Percentiles rank a stretch among this genome's conserved stretches.
These are phyloP conservation scores for Bryconaethiops microstoma DNA, from an alignment of 2,797 vertebrate species.

Conservation along the genomic window DNA sequence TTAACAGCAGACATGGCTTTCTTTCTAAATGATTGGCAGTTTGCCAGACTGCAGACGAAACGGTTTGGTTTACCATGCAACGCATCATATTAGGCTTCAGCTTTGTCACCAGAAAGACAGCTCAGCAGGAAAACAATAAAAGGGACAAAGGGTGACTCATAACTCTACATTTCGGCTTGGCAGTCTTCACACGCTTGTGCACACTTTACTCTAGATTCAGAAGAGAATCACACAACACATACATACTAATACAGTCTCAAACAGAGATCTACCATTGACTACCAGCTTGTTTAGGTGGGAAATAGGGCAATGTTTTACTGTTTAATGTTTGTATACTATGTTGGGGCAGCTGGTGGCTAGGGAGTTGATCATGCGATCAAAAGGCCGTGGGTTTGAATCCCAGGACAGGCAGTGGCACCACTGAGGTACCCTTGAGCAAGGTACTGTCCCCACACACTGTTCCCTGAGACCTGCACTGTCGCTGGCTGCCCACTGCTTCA, in stretches of 20 bases:
- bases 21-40: not conserved
- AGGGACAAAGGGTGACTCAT: not conserved
- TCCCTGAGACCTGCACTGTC: too few species aligned
- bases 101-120: not conserved
- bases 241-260: not conserved
- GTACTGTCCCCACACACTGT: too few species aligned
- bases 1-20: not conserved
- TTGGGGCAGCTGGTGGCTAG: too few species aligned
- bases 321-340: too few species aligned
- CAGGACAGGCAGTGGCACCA: too few species aligned
- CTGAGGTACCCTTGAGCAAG: too few species aligned
- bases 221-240: not conserved
- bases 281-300: too few species aligned
- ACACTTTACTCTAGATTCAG: not conserved
- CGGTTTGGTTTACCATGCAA: not conserved
- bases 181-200: not conserved
- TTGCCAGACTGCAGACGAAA: not conserved
- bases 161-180: not conserved
- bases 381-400: too few species aligned
- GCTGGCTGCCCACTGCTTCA: too few species aligned
- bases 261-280: not conserved
- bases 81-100: not conserved
- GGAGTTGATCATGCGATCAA: too few species aligned
- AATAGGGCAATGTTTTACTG: too few species aligned
- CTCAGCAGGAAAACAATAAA: not conserved